Conservation (phyloP, 2,113 vertebrate species). For the Galbula dea region DNA sequence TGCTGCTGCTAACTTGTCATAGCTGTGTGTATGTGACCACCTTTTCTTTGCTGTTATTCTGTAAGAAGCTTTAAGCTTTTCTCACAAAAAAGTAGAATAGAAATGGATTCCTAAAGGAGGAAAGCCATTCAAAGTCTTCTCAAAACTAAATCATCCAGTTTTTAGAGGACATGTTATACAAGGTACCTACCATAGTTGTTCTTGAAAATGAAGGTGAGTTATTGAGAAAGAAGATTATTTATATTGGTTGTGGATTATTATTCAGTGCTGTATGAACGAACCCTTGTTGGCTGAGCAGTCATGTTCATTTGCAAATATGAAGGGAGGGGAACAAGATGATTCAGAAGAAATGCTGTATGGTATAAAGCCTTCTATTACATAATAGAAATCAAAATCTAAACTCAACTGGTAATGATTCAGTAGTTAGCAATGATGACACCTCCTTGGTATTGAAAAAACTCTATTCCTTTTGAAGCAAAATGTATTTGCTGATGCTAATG, state of each 20-base stretch:
- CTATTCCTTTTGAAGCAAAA: neutral
- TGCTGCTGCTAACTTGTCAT: neutral
- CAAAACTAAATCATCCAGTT: neutral
- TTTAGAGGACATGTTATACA: neutral
- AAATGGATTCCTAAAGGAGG: neutral
- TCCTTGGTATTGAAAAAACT: neutral
- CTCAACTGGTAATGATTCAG: neutral
- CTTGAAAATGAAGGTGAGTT: neutral
- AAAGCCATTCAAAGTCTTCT: neutral
- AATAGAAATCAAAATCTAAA: neutral
- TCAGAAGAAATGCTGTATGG: neutral
- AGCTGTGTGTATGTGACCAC: neutral
- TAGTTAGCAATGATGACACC: neutral
- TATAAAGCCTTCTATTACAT: neutral
- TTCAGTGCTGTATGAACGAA: neutral
- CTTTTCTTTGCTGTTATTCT: neutral
- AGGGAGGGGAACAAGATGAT: neutral
- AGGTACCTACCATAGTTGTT: neutral
- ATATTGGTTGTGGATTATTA: neutral
- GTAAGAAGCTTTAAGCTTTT: neutral
- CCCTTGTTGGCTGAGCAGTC: neutral
- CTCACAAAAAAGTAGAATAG: neutral
- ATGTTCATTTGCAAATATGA: neutral
- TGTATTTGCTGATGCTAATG: neutral
- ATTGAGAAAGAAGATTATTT: neutral